Percentiles rank a stretch among this genome's conserved stretches.
Evolutionary conservation across 2,113 vertebrate species (phyloP).

Genomic region (Platysteira castanea): DNA sequence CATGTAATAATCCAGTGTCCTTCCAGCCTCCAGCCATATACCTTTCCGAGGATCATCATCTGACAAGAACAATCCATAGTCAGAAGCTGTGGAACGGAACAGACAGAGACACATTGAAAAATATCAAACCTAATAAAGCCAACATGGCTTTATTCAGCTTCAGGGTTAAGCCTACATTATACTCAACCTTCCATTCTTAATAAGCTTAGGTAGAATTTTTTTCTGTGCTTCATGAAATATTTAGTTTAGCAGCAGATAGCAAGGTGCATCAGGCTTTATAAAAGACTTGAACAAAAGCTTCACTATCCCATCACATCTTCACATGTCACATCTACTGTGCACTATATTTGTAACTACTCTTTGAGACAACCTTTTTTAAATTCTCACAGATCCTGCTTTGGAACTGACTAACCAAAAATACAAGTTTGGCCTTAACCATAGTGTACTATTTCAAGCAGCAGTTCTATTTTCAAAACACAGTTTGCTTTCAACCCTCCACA

Average conservation of each 20-base stretch:
- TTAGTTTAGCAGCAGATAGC: not conserved
- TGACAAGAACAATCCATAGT: constrained; percentile 95
- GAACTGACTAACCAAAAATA: not conserved
- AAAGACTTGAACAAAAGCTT: not conserved
- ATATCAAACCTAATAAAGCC: not conserved
- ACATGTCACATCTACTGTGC: not conserved
- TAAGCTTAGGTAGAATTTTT: not conserved
- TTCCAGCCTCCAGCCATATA: constrained; percentile 96
- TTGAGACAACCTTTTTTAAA: not conserved
- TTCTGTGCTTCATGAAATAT: not conserved
- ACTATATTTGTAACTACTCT: not conserved
- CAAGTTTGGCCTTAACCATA: not conserved
- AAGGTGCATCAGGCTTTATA: not conserved
- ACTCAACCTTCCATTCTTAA: not conserved
- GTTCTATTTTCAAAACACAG: not conserved
- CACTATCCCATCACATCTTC: not conserved
- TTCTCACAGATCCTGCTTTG: not conserved
- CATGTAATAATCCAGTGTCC: constrained; percentile 99
- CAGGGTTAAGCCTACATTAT: not conserved
- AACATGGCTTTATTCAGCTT: not conserved
- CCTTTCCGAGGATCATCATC: constrained; percentile 97
- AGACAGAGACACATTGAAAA: not conserved
- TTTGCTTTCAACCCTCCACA: not conserved
- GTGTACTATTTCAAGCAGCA: not conserved
- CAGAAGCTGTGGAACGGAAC: constrained; percentile 83